Evolutionary conservation across 2,797 vertebrate genomes (phyloP).

Genomic region (Propithecus deckenii): DNA sequence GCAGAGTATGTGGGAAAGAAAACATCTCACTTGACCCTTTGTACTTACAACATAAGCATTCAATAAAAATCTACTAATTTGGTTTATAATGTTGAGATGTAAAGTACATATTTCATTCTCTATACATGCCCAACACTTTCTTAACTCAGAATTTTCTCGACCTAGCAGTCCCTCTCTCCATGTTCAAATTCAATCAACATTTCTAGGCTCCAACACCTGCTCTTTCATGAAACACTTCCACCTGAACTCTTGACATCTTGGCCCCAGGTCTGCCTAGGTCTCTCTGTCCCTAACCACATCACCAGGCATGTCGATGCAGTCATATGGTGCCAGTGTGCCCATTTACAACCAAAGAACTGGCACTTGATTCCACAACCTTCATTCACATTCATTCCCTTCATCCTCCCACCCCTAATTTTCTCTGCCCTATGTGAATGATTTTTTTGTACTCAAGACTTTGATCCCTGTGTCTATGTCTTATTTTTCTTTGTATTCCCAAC

Average conservation of each 20-base stretch:
- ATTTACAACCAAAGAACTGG: no score
- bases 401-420: neutral
- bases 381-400: neutral
- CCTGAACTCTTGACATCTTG: neutral
- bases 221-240: neutral
- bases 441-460: neutral
- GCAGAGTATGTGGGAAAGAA: neutral
- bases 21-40: conserved; percentile 25
- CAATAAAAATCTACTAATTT: neutral
- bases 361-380: neutral
- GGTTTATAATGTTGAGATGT: neutral
- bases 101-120: neutral
- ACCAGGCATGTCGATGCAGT: fast-evolving
- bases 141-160: neutral
- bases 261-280: neutral
- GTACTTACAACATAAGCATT: neutral
- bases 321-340: neutral
- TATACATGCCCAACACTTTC: neutral
- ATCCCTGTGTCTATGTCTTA: neutral
- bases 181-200: neutral
- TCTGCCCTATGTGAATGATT: neutral
- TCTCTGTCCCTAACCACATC: neutral
- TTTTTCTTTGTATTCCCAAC: neutral
- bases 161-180: neutral
- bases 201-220: neutral